Evolutionary conservation across 2,888 invertebrate genomes (phyloP).

Genomic region (Morpho deidamia): DNA sequence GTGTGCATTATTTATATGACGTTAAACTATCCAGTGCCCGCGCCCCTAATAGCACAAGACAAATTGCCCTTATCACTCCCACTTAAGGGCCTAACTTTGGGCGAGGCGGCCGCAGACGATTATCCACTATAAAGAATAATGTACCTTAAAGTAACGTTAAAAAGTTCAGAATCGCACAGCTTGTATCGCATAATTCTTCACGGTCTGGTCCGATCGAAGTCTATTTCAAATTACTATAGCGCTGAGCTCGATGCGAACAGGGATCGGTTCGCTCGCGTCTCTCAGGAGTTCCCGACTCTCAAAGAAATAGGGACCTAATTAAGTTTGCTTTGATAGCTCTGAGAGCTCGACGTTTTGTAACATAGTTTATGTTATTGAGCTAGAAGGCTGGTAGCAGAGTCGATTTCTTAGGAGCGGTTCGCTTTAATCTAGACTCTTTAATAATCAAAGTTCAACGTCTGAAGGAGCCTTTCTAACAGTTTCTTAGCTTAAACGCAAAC

Average conservation of each 20-base stretch:
- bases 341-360: conserved; percentile 14
- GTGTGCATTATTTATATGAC: background rate
- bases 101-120: conserved; percentile 8
- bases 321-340: conserved; percentile 23
- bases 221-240: conserved; percentile 25
- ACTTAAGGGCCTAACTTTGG: conserved; percentile 24
- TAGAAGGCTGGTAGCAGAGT: background rate
- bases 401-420: background rate
- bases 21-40: conserved; percentile 1
- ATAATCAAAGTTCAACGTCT: no score
- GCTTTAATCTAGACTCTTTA: background rate
- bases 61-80: conserved; percentile 31
- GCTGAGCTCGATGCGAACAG: conserved; percentile 21
- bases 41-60: conserved; percentile 26
- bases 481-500: no score
- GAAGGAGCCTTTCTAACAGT: no score
- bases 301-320: conserved; percentile 29
- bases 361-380: background rate
- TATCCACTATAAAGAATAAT: background rate
- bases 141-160: background rate
- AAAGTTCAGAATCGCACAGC: conserved; percentile 4
- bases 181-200: conserved; percentile 8
- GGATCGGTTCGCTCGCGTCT: conserved; percentile 29
- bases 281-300: conserved; percentile 22
- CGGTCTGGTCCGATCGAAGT: conserved; percentile 21